These are phyloP conservation scores for Numida meleagris DNA, from an alignment of 2,113 vertebrate species.

Conservation along the genomic window DNA sequence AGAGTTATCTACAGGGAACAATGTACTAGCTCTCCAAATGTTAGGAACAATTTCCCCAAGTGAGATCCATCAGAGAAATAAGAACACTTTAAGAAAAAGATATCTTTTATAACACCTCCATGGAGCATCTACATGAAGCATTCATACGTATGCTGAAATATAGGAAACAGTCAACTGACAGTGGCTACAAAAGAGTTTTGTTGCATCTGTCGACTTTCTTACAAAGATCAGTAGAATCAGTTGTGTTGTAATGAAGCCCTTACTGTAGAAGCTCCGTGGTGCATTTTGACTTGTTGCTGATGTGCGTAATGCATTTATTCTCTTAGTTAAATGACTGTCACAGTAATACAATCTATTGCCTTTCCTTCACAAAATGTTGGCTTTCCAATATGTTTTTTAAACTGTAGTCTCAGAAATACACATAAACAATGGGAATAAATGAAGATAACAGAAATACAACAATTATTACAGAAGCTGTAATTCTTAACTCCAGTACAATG, in stretches of 20 bases:
- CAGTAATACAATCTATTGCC: background rate
- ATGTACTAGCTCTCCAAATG: background rate
- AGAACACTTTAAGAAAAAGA: accelerated
- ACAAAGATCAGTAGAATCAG: background rate
- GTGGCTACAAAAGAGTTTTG: background rate
- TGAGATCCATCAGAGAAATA: background rate
- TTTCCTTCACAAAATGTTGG: background rate
- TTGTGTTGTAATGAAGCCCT: background rate
- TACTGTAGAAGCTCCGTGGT: background rate
- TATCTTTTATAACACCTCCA: background rate
- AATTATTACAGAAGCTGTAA: background rate
- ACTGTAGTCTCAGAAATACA: background rate
- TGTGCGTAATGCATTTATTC: background rate
- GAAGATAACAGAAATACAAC: background rate
- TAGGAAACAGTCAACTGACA: background rate
- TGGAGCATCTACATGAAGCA: background rate
- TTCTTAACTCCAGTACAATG: background rate
- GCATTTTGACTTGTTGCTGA: background rate
- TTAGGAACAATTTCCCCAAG: background rate
- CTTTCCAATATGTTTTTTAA: background rate
- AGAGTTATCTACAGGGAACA: background rate
- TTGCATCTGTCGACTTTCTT: background rate
- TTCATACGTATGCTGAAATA: background rate
- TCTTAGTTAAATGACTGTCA: background rate
- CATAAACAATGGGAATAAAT: background rate